Base-by-base conservation (phyloP, 1,140 invertebrate genomes). In the Brachionus calyciflorus region DNA sequence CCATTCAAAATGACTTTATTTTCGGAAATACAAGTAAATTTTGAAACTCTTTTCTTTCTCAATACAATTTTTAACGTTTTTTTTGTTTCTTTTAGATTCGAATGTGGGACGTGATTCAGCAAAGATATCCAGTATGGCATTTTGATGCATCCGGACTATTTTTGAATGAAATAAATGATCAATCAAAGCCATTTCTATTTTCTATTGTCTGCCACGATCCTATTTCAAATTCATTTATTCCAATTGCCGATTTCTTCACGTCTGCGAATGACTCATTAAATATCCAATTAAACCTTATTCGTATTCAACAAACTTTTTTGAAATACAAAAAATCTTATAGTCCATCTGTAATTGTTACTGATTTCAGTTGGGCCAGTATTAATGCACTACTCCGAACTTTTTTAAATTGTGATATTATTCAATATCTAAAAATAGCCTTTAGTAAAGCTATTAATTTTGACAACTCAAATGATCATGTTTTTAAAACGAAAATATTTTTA, bases 41-140 rank as follows among this genome's bases (percentile, higher is more conserved):
- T n/a, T n/a, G n/a, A n/a, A n/a, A n/a, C n/a, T n/a, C n/a, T n/a
- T n/a, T n/a, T n/a, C n/a, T n/a, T n/a, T n/a, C n/a, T n/a, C n/a
- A n/a, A n/a, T n/a, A n/a, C n/a, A n/a, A n/a, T n/a, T n/a, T n/a
- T n/a, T n/a, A n/a, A n/a, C n/a, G n/a, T n/a, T n/a, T n/a, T n/a
- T n/a, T n/a, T n/a, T n/a, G n/a, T n/a, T n/a, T n/a, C n/a, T n/a
- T n/a, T n/a, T n/a, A n/a, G n/a, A n/a, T n/a, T n/a, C n/a, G 49
- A 12, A 53, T 53, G 49, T 53, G 49, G 49, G 49, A 53, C 28
- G 28, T 19, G 12, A 48, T 48, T 55, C 51, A 55, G 51, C 24
- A 55, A 14, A 55, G 51, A 55, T 28, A 55, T 55, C 51, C 51
- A 55, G 51, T 55, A 28, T 55, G 51, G 51, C n/a, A 55, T 55